Conservation (phyloP, 2,888 invertebrate species). For the Cremastinae sp. region DNA sequence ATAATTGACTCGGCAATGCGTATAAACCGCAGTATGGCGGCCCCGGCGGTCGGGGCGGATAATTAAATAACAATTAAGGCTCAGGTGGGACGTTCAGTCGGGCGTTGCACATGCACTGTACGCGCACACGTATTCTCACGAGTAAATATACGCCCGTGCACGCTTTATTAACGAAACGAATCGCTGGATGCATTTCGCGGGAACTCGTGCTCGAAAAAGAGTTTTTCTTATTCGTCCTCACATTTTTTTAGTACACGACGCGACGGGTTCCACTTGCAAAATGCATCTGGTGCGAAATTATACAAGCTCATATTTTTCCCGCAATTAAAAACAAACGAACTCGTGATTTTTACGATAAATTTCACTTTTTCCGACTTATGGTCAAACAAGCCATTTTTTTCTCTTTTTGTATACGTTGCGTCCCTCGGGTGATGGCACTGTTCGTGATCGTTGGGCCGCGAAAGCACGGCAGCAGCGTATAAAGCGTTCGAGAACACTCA, state of each 20-base stretch:
- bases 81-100: slow-evolving; percentile 72
- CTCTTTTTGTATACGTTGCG: slow-evolving; percentile 55
- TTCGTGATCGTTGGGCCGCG: slow-evolving; percentile 71
- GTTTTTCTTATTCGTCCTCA: slow-evolving; percentile 8
- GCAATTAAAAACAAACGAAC: no score
- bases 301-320: no score
- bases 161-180: slow-evolving; percentile 34
- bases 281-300: no score
- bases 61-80: slow-evolving; percentile 78
- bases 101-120: slow-evolving; percentile 62
- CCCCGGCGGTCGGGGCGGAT: slow-evolving; percentile 69
- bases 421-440: slow-evolving; percentile 58
- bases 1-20: slow-evolving; percentile 76
- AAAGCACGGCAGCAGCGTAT: slow-evolving; percentile 69
- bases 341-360: slow-evolving; percentile 3
- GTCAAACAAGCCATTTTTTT: slow-evolving; percentile 48
- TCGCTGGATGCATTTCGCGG: slow-evolving; percentile 15
- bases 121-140: slow-evolving; percentile 34
- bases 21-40: slow-evolving; percentile 77
- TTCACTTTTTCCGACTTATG: slow-evolving; percentile 39
- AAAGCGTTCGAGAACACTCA: slow-evolving; percentile 50
- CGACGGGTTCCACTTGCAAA: no score
- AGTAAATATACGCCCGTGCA: slow-evolving; percentile 16
- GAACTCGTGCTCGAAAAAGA: slow-evolving; percentile 36
- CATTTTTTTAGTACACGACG: no score